Percentiles rank a stretch among this genome's conserved stretches.
phyloP scores from a whole-genome alignment of 2,888 invertebrate genomes.

The Abrostola triplasia region DNA sequence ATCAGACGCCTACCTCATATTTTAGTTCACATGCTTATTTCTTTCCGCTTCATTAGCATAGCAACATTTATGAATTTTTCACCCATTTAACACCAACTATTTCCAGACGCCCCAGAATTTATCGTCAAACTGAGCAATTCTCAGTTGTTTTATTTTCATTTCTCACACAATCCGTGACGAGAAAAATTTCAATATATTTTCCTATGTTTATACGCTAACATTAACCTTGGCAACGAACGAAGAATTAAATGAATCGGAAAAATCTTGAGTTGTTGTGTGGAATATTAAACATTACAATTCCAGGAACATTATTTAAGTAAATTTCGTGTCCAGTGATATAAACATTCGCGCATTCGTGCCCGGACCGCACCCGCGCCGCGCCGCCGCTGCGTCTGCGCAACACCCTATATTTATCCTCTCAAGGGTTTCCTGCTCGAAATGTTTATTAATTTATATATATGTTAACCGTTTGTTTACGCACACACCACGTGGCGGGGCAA shows the following conservation, averaged over 20 bases:
- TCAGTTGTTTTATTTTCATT: slow-evolving; percentile 43
- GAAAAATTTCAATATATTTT: slow-evolving; percentile 41
- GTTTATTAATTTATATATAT: slow-evolving; percentile 84
- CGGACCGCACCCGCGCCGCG: slow-evolving; percentile 58
- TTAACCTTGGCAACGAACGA: slow-evolving; percentile 62
- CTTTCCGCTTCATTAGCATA: slow-evolving; percentile 31
- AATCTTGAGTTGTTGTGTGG: slow-evolving; percentile 50
- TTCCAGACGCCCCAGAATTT: slow-evolving; percentile 29
- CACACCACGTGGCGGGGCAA: slow-evolving; percentile 79
- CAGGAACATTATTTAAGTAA: slow-evolving; percentile 64
- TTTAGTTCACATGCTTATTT: slow-evolving; percentile 24
- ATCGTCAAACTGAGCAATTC: slow-evolving; percentile 26
- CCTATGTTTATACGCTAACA: slow-evolving; percentile 39
- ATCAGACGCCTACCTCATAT: slow-evolving; percentile 27
- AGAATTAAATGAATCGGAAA: slow-evolving; percentile 58
- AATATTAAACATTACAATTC: slow-evolving; percentile 60
- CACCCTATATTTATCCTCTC: slow-evolving; percentile 82
- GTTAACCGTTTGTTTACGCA: slow-evolving; percentile 80
- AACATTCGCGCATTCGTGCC: slow-evolving; percentile 75
- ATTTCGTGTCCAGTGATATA: slow-evolving; percentile 75
- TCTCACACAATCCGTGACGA: slow-evolving; percentile 25
- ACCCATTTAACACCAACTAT: slow-evolving; percentile 31
- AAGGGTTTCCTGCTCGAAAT: slow-evolving; percentile 83
- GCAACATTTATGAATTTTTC: slow-evolving; percentile 27
- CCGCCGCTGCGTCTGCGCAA: slow-evolving; percentile 77